Evolutionary conservation across 2,113 vertebrate species (phyloP), one percentile per base, ranked within the genome.

Genomic region (Columbina picui): DNA sequence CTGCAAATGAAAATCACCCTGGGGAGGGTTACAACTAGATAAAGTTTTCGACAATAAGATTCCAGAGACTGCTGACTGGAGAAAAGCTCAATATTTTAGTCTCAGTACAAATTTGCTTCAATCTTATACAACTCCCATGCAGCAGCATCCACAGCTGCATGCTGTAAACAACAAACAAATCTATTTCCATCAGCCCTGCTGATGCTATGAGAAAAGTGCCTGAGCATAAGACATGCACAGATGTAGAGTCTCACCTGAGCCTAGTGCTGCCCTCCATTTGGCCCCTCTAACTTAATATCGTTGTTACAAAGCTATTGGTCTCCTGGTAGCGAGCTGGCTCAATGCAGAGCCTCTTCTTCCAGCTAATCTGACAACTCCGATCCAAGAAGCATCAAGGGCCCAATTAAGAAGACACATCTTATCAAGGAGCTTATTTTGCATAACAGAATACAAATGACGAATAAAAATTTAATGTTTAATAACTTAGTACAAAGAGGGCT

Each of bases 351-450:
- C 98, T 97, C 97, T 98, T 98, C 98, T 98, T 98, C 98, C 98
- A 97, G 98, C 98, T 98, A 98, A 98, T 98, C 98, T 98, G 98
- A 98, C 98, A 99, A 98, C 98, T 98, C 98, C 96, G 94, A 98
- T 98, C 98, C 98, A 98, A 99, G 98, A 98, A 98, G 98, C 98
- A 99, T 98, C 99, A 98, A 97, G 99, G 98, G 99, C 98, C 98
- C 98, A 99, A 99, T 99, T 99, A 99, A 98, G 98, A 98, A 98
- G 98, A 99, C 98, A 98, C 98, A 98, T 99, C 98, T 98, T 98
- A 99, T 99, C 98, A 98, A 98, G 98, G 98, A 98, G 98, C 98
- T 99, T 98, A 98, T 99, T 99, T 98, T 99, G 98, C 98, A 99
- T 99, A 99, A 98, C 98, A 98, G 98, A 98, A 99, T 98, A 98